Percentiles rank a stretch among this genome's conserved stretches.
phyloP scores from a whole-genome alignment of 2,797 vertebrate genomes.

The Moxostoma hubbsi region DNA sequence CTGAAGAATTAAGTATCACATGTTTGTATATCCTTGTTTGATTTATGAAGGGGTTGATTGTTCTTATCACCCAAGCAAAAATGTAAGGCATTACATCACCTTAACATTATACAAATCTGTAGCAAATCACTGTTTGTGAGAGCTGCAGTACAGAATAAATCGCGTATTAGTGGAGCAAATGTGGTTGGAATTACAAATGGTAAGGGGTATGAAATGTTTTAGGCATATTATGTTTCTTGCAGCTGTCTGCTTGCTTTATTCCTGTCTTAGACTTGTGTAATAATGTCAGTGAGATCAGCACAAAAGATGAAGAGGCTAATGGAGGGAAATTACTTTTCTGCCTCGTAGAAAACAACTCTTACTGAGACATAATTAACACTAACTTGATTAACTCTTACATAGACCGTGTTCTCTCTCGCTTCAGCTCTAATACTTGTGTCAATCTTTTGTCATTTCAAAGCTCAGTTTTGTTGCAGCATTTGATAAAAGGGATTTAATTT shows the following conservation, averaged over 20 bases:
- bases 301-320: conserved; percentile 19
- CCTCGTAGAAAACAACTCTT: neutral
- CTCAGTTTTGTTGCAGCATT: neutral
- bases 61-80: conserved; percentile 5
- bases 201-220: conserved; percentile 19
- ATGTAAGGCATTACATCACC: neutral
- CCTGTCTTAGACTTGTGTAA: conserved; percentile 6
- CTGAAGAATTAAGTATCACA: neutral
- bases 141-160: neutral
- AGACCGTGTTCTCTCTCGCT: no score
- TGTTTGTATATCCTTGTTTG: conserved; percentile 16
- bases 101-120: neutral
- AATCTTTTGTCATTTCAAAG: neutral
- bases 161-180: conserved; percentile 14
- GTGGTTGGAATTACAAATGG: neutral
- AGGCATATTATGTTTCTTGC: conserved; percentile 28
- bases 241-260: conserved; percentile 31
- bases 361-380: neutral
- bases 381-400: neutral
- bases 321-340: neutral
- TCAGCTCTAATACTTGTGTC: no score
- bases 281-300: conserved; percentile 1
- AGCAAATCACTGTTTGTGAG: neutral
- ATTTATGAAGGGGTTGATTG: neutral
- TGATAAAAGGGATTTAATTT: neutral